Base-by-base conservation (phyloP, 2,888 invertebrate species). In the Troides aeacus region DNA sequence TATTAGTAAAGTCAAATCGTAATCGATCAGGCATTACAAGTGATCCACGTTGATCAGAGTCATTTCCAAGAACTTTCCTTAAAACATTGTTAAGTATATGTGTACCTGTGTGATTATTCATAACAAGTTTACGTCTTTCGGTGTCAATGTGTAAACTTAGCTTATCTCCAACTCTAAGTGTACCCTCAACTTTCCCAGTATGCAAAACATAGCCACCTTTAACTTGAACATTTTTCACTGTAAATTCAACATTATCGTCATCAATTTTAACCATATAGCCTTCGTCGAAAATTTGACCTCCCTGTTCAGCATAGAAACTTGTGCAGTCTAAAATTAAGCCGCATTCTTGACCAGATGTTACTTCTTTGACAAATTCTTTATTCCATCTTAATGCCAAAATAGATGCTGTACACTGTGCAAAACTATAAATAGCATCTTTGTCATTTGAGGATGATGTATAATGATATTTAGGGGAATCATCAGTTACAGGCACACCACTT, bases 51-150 rank as follows among this genome's bases (percentile, higher is more conserved):
- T 99, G 99, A 86, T 99, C 99, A 17, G 98, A 96, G 77, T 97
- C 98, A 75, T 96, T 95, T 17, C 97, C 97, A 58, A 99, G 93
- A 36, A 99, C 98, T 84, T 96, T 95, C 70, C 99, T 94, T 71
- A 99, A 92, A 30, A 97, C 98, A 90, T 96, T 98, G 92, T 99
- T 99, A 18, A 99, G 93, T 59, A 99, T 95, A 88, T 99, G 99
- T 0, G 99, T 99, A 30, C 98, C 99, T 59, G 99, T 97, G 90
- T 99, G 99, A 91, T 99, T 99, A 85, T 97, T 98, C 99, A 99
- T 99, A n/a, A 99, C 94, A 46, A 97, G 93, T 79, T 97, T 94
- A 78, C 99, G 94, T 68, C 99, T 95, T 70, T 95, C 94, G 69
- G 95, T 95, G 86, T 99, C 99, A 71, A 99, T 94, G 75, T 96